phyloP scores from a whole-genome alignment of 64 coral and sea anemone genomes.

The Pocillopora verrucosa region DNA sequence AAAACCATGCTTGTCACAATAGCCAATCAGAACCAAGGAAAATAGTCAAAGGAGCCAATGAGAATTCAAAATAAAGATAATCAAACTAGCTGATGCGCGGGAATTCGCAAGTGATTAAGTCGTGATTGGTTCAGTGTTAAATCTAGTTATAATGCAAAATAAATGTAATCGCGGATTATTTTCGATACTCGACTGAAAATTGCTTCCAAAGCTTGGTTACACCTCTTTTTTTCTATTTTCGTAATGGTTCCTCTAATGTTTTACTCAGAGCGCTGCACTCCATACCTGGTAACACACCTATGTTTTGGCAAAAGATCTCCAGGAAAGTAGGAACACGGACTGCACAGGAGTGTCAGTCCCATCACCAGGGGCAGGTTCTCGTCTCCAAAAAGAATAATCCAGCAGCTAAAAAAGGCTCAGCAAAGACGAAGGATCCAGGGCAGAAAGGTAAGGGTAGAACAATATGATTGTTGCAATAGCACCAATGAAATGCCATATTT shows the following conservation, averaged over 20 bases:
- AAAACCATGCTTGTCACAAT: too few relatives aligned
- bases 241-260: not conserved
- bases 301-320: slow-evolving; percentile 83
- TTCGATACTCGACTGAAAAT: not conserved
- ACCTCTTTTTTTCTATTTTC: not conserved
- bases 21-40: too few relatives aligned
- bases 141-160: too few relatives aligned
- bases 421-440: slow-evolving; percentile 33
- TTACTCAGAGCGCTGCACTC: slow-evolving; percentile 48
- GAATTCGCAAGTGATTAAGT: too few relatives aligned
- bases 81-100: too few relatives aligned
- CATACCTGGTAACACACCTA: slow-evolving; percentile 47
- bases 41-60: too few relatives aligned
- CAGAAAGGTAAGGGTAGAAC: not conserved
- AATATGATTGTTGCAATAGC: too few relatives aligned
- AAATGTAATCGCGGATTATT: not conserved
- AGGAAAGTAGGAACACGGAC: slow-evolving; percentile 66
- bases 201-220: not conserved
- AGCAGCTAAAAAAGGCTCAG: slow-evolving; percentile 1
- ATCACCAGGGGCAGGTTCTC: slow-evolving; percentile 58
- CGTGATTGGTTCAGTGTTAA: too few relatives aligned
- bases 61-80: too few relatives aligned
- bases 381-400: slow-evolving; percentile 23
- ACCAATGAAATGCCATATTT: too few relatives aligned
- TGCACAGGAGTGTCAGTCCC: slow-evolving; percentile 73